These are phyloP conservation scores for Hyalella azteca DNA, from an alignment of 2,888 invertebrate species.

Conservation along the genomic window DNA sequence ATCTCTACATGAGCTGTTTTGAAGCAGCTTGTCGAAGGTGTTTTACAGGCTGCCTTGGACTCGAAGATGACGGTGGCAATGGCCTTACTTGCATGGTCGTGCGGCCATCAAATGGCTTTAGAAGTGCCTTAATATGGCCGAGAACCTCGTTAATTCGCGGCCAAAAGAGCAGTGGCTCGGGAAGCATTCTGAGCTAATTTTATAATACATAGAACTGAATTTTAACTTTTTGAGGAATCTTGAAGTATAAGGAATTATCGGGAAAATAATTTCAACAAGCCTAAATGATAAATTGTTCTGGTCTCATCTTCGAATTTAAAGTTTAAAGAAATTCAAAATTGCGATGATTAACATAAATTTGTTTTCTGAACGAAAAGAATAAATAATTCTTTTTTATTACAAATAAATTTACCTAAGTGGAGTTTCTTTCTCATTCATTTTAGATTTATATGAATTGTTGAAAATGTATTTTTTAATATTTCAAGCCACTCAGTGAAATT, in stretches of 20 bases:
- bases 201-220: background rate
- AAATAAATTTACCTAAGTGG: no score
- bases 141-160: background rate
- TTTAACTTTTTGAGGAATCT: background rate
- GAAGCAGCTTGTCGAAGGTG: background rate
- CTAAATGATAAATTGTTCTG: background rate
- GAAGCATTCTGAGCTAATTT: no score
- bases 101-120: background rate
- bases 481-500: no score
- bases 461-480: no score
- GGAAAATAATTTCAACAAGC: background rate
- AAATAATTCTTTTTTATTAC: no score
- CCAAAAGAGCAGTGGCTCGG: no score
- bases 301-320: background rate
- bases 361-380: no score
- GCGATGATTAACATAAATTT: no score
- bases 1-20: background rate
- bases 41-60: background rate
- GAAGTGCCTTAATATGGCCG: background rate
- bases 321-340: background rate
- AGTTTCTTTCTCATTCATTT: no score
- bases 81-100: background rate
- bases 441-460: no score
- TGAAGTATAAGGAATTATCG: background rate
- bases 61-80: background rate